Evolutionary conservation across 1,140 invertebrate species (phyloP).

Genomic region (Fopius arisanus): DNA sequence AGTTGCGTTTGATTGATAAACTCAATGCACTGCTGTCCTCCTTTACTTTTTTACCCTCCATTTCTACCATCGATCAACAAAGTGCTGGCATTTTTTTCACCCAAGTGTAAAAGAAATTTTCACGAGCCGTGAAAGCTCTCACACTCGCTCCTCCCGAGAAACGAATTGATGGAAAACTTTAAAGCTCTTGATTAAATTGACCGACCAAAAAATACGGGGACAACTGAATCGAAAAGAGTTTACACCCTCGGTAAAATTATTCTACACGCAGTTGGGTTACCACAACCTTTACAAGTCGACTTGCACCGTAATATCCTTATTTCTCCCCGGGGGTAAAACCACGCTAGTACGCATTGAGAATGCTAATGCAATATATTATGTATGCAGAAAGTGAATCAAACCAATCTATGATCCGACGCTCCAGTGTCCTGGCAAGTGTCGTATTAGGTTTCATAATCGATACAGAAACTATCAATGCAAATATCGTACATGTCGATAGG

Average conservation of each 20-base stretch:
- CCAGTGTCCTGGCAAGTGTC: background rate
- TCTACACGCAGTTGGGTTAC: background rate
- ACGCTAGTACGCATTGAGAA: slow-evolving; percentile 19
- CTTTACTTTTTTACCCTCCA: background rate
- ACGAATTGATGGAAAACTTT: too few species aligned
- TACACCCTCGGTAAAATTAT: background rate
- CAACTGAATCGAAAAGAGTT: background rate
- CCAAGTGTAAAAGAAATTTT: too few species aligned
- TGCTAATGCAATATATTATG: slow-evolving; percentile 31
- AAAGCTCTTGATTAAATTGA: background rate
- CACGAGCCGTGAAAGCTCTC: too few species aligned
- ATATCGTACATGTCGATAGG: too few species aligned
- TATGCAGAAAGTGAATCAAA: slow-evolving; percentile 30
- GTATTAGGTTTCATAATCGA: slow-evolving; percentile 6
- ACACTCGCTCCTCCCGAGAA: too few species aligned
- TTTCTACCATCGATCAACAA: background rate
- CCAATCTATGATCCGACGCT: background rate
- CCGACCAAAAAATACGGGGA: too few species aligned
- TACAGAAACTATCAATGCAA: background rate
- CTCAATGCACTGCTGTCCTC: background rate
- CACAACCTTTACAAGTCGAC: background rate
- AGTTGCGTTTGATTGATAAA: slow-evolving; percentile 3
- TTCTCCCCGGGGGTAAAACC: background rate
- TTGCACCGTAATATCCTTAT: background rate
- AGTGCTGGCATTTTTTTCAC: too few species aligned